Percentiles rank a stretch among this genome's conserved stretches.
Conservation (phyloP, 1,140 invertebrate genomes). For the Aphelenchoides besseyi region DNA sequence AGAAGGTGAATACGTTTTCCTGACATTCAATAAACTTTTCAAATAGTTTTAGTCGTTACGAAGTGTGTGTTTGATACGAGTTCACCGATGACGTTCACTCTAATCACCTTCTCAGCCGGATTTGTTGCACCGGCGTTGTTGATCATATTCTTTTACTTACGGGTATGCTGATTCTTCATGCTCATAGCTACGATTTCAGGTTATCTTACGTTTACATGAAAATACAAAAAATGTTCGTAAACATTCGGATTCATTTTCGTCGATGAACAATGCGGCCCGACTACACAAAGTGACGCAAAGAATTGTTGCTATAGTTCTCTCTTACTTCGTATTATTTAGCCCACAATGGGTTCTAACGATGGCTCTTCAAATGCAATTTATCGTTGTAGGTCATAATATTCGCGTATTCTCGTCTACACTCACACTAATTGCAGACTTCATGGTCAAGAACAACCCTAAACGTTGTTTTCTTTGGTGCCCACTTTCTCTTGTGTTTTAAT, state of each 20-base stretch:
- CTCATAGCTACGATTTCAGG: too few relatives aligned
- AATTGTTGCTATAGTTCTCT: conserved; percentile 59
- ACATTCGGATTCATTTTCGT: conserved; percentile 29
- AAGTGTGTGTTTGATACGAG: conserved; percentile 57
- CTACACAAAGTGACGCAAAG: conserved; percentile 58
- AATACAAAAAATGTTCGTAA: conserved; percentile 42
- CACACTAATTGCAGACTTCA: too few relatives aligned
- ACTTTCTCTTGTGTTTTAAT: conserved; percentile 61
- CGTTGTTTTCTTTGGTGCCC: conserved; percentile 57
- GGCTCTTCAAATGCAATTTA: conserved; percentile 48
- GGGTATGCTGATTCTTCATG: too few relatives aligned
- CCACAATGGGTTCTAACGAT: conserved; percentile 61
- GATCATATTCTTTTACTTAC: conserved; percentile 56
- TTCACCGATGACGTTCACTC: conserved; percentile 45
- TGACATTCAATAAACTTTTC: not conserved
- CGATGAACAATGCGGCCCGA: conserved; percentile 12
- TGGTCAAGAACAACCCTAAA: conserved; percentile 56
- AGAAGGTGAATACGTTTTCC: too few relatives aligned
- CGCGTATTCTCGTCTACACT: conserved; percentile 28
- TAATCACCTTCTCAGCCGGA: conserved; percentile 58
- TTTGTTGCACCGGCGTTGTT: conserved; percentile 56
- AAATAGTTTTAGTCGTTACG: conserved; percentile 24
- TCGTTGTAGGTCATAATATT: conserved; percentile 37
- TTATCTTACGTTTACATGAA: conserved; percentile 31
- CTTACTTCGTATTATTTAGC: conserved; percentile 61